phyloP scores from a whole-genome alignment of 2,113 vertebrate genomes.

The Tylochromis polylepis region DNA sequence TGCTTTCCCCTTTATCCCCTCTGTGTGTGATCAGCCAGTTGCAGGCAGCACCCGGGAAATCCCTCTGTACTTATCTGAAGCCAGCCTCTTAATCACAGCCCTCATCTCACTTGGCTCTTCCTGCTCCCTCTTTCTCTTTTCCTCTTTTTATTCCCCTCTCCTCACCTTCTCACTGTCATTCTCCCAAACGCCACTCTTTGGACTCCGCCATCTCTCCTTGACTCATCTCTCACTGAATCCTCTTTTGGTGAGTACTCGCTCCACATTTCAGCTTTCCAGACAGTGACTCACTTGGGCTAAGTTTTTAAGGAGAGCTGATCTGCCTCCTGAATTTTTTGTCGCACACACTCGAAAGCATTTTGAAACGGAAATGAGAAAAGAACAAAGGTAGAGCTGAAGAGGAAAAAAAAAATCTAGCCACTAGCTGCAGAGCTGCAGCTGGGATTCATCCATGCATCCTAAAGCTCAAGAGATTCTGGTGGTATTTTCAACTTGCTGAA shows the following conservation, averaged over 20 bases:
- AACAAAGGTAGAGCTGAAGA: not conserved
- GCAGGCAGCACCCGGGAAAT: constrained; percentile 55
- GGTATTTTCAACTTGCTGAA: constrained; percentile 50
- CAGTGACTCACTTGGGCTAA: not conserved
- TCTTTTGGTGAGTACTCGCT: not conserved
- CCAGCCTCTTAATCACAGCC: constrained; percentile 58
- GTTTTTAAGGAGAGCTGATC: constrained; percentile 1
- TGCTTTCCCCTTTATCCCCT: constrained; percentile 47
- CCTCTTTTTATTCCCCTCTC: constrained; percentile 1
- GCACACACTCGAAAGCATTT: not conserved
- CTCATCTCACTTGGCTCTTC: constrained; percentile 48
- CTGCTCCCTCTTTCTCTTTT: constrained; percentile 14
- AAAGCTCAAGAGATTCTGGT: constrained; percentile 34
- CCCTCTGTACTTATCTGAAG: constrained; percentile 46
- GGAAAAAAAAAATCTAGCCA: not conserved
- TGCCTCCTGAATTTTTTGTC: not conserved
- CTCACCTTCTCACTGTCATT: constrained; percentile 20
- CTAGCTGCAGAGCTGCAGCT: not conserved
- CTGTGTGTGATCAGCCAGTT: constrained; percentile 46
- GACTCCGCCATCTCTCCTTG: not conserved
- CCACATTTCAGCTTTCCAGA: constrained; percentile 1
- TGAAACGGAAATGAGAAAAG: not conserved
- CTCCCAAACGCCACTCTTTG: not conserved
- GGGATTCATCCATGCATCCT: constrained; percentile 13
- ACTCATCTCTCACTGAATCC: constrained; percentile 21